phyloP scores from a whole-genome alignment of 2,797 vertebrate genomes.

The Somateria mollissima region DNA sequence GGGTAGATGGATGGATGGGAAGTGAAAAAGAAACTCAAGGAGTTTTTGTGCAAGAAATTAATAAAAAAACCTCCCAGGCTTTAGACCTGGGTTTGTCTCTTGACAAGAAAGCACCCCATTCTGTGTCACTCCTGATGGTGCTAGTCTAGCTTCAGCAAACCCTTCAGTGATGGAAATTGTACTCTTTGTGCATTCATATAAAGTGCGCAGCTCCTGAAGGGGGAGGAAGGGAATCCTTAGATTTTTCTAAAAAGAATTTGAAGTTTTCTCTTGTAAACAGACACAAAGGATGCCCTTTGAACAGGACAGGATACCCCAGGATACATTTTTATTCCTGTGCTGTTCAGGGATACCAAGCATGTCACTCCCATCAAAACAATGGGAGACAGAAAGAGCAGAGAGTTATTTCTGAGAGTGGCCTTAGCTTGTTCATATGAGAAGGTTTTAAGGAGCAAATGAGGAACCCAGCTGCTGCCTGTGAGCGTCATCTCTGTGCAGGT shows the following conservation, averaged over 20 bases:
- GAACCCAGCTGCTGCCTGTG: background rate
- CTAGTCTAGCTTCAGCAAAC: background rate
- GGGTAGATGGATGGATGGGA: background rate
- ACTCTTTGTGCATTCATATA: background rate
- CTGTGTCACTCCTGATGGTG: rapidly evolving
- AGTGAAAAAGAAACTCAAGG: background rate
- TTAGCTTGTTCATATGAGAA: background rate
- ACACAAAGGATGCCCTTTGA: background rate
- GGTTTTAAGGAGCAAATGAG: background rate
- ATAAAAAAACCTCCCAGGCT: background rate
- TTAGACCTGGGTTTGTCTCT: background rate
- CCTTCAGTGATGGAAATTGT: rapidly evolving
- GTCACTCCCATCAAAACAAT: background rate
- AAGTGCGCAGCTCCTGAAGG: background rate
- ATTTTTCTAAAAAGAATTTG: background rate
- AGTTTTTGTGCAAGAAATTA: background rate
- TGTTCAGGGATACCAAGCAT: background rate
- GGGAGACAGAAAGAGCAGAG: background rate
- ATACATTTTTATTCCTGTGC: background rate
- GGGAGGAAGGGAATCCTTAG: background rate
- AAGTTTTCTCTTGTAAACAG: background rate
- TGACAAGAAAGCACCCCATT: background rate
- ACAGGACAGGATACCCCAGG: background rate
- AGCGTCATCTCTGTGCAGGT: background rate
- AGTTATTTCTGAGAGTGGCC: background rate